phyloP scores from a whole-genome alignment of 2,113 vertebrate species.

The Lethenteron reissneri region DNA sequence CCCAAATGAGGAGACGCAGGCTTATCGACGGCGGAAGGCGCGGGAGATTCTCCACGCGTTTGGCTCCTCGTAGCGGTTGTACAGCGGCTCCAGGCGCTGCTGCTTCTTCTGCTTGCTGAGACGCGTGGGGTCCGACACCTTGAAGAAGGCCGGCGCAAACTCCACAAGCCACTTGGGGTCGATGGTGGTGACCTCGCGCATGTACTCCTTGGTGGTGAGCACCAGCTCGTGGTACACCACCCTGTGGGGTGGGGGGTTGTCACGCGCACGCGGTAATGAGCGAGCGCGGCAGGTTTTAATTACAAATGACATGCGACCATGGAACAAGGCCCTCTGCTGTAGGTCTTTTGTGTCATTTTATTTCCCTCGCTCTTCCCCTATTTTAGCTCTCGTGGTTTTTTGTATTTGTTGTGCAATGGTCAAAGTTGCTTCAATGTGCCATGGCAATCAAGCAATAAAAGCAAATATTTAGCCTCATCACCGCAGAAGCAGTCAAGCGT shows the following conservation, averaged over 20 bases:
- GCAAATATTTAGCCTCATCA: no score
- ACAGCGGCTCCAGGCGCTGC: conserved; percentile 70
- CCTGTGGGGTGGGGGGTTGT: conserved; percentile 22
- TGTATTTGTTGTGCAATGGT: no score
- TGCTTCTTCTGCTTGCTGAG: conserved; percentile 99
- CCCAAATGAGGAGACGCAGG: background rate
- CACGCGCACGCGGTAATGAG: no score
- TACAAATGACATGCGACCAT: no score
- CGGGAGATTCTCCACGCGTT: conserved; percentile 91
- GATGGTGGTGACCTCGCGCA: conserved; percentile 92
- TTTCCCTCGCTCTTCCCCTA: no score
- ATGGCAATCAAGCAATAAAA: no score
- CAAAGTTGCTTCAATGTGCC: no score
- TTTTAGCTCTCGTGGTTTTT: no score
- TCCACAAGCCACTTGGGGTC: conserved; percentile 94
- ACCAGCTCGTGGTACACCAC: conserved; percentile 93
- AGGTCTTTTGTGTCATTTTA: no score
- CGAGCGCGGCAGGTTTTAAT: no score
- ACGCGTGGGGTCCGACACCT: conserved; percentile 84
- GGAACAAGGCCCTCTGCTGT: no score
- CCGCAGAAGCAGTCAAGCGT: no score
- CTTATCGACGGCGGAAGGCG: conserved; percentile 60
- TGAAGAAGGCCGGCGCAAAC: conserved; percentile 88
- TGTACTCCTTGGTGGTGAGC: conserved; percentile 93
- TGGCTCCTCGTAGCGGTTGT: conserved; percentile 93